Percentiles rank a stretch among this genome's conserved stretches.
These are phyloP conservation scores for Agapornis roseicollis DNA, from an alignment of 2,113 vertebrate genomes.

Conservation along the genomic window DNA sequence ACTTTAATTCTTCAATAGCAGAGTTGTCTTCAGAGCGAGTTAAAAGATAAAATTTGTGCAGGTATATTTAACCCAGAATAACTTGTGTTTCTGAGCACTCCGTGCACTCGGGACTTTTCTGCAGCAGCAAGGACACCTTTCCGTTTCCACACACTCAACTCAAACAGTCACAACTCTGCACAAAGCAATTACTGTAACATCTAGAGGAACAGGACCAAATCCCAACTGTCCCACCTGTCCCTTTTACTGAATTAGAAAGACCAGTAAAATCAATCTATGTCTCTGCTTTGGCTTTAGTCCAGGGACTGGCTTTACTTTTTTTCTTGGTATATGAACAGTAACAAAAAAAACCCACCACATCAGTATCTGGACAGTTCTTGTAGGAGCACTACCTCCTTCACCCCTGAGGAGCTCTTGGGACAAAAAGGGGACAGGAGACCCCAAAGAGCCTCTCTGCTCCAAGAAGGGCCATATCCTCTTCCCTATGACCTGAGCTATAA, in stretches of 20 bases:
- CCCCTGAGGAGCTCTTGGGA: not conserved
- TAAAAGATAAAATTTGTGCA: not conserved
- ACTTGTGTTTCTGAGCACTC: not conserved
- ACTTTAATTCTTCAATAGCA: not conserved
- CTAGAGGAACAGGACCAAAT: not conserved
- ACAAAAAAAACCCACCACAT: not conserved
- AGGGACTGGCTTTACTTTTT: not conserved
- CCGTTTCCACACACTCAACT: not conserved
- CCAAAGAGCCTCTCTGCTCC: not conserved
- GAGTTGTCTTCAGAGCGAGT: not conserved
- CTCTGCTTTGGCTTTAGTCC: not conserved
- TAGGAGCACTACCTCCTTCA: not conserved
- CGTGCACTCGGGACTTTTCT: not conserved
- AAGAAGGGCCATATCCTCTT: not conserved
- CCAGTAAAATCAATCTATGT: not conserved
- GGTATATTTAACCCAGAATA: not conserved
- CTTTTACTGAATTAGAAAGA: not conserved
- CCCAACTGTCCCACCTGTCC: not conserved
- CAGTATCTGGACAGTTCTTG: not conserved
- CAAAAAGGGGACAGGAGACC: not conserved
- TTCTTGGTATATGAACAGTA: not conserved
- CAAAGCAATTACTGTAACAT: not conserved
- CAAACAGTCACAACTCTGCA: not conserved
- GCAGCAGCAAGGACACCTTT: slow-evolving; percentile 8
- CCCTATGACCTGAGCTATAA: not conserved